phyloP scores from a whole-genome alignment of 2,888 invertebrate species.

The Coelopa pilipes region DNA sequence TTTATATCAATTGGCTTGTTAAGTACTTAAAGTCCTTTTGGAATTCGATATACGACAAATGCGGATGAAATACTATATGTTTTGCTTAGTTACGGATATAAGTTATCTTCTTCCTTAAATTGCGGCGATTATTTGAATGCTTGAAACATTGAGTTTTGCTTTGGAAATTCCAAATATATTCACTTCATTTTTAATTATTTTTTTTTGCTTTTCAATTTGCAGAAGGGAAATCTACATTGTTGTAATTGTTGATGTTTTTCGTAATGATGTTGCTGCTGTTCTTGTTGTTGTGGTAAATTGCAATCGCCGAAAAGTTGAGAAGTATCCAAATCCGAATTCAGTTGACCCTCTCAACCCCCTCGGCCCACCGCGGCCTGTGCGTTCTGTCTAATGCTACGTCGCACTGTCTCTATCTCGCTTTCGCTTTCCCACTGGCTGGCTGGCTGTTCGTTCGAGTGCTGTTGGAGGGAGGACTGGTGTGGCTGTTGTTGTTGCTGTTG shows the following conservation, averaged over 20 bases:
- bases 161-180: slow-evolving; percentile 28
- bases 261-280: too few species aligned
- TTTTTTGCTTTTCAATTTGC: slow-evolving; percentile 1
- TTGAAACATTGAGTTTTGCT: slow-evolving; percentile 31
- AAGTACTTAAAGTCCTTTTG: slow-evolving; percentile 42
- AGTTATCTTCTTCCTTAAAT: slow-evolving; percentile 27
- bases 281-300: slow-evolving; percentile 16
- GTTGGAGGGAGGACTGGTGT: neutral
- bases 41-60: slow-evolving; percentile 58
- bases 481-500: neutral
- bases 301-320: slow-evolving; percentile 32
- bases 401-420: slow-evolving; percentile 12
- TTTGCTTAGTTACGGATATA: slow-evolving; percentile 24
- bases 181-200: slow-evolving; percentile 8
- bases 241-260: too few species aligned
- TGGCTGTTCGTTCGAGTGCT: neutral
- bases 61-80: slow-evolving; percentile 49
- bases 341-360: slow-evolving; percentile 23
- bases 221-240: slow-evolving; percentile 20
- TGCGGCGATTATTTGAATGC: slow-evolving; percentile 35
- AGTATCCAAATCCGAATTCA: slow-evolving; percentile 25
- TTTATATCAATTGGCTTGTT: slow-evolving; percentile 2
- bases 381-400: slow-evolving; percentile 25
- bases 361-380: slow-evolving; percentile 1
- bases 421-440: slow-evolving; percentile 10